phyloP scores from a whole-genome alignment of 1,140 invertebrate genomes.

The Maniola jurtina region DNA sequence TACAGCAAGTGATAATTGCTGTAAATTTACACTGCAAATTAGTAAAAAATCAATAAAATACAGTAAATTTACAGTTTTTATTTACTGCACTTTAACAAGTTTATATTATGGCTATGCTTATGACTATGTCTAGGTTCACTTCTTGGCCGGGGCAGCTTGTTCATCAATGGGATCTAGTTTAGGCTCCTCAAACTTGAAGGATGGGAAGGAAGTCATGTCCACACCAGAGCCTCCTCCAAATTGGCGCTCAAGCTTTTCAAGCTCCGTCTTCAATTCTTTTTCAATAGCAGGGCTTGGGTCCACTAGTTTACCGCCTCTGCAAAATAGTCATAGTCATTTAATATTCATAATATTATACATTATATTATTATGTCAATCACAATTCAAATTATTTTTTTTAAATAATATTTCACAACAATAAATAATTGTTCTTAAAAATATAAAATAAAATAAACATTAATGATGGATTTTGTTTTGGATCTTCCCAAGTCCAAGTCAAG shows the following conservation, averaged over 20 bases:
- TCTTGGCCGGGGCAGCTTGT: conserved; percentile 44
- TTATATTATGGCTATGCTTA: neutral
- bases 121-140: conserved; percentile 45
- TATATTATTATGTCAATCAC: too few relatives aligned
- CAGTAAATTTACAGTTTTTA: neutral
- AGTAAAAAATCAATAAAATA: neutral
- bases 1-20: too few relatives aligned
- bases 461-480: too few relatives aligned
- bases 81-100: neutral
- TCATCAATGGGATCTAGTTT: conserved; percentile 81
- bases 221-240: conserved; percentile 86
- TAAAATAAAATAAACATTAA: too few relatives aligned
- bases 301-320: conserved; percentile 89
- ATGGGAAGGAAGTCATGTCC: conserved; percentile 94
- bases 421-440: too few relatives aligned
- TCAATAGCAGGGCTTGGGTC: conserved; percentile 88
- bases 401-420: too few relatives aligned
- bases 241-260: conserved; percentile 88
- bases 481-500: too few relatives aligned
- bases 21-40: neutral
- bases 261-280: conserved; percentile 85
- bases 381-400: too few relatives aligned
- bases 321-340: too few relatives aligned
- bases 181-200: conserved; percentile 88
- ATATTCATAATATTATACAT: too few relatives aligned